Conservation (phyloP, 1,140 invertebrate genomes). For the Drosophila mauritiana region DNA sequence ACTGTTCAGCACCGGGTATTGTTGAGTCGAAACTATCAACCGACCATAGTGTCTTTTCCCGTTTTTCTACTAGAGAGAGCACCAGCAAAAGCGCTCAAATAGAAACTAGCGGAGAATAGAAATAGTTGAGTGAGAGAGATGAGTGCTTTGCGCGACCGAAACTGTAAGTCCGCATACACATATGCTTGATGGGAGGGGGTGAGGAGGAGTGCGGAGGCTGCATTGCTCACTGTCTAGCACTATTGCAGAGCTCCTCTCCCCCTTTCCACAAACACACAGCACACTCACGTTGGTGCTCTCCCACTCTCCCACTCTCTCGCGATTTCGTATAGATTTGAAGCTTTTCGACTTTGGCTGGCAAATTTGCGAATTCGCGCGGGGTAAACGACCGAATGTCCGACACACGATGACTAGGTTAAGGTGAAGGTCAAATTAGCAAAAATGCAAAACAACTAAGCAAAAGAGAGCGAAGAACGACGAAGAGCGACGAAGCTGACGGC, state of each 20-base stretch:
- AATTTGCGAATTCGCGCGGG: constrained; percentile 53
- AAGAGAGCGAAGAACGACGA: constrained; percentile 16
- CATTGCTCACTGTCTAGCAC: constrained; percentile 2
- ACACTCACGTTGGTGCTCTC: not conserved
- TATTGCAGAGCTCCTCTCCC: not conserved
- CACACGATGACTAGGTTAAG: constrained; percentile 84
- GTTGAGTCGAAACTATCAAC: not conserved
- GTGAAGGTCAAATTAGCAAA: constrained; percentile 84
- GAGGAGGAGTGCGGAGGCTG: not conserved
- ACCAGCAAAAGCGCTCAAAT: constrained; percentile 56
- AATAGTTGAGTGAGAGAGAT: constrained; percentile 54
- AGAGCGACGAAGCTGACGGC: constrained; percentile 48
- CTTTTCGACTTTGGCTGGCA: constrained; percentile 18
- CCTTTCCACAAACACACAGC: not conserved
- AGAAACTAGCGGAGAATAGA: constrained; percentile 33
- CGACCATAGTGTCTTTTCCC: not conserved
- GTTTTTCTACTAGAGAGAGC: constrained; percentile 44
- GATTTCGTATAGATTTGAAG: constrained; percentile 2
- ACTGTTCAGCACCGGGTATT: not conserved
- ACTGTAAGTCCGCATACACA: not conserved
- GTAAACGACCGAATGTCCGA: constrained; percentile 85
- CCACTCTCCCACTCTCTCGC: constrained; percentile 2
- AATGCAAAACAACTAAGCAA: constrained; percentile 61
- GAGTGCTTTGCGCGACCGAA: not conserved
- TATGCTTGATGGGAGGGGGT: too few species aligned